A percentile compares a stretch with the other conserved stretches of the same genome.
These are phyloP conservation scores for Siniperca scherzeri DNA, from an alignment of 2,797 vertebrate genomes.

Conservation along the genomic window DNA sequence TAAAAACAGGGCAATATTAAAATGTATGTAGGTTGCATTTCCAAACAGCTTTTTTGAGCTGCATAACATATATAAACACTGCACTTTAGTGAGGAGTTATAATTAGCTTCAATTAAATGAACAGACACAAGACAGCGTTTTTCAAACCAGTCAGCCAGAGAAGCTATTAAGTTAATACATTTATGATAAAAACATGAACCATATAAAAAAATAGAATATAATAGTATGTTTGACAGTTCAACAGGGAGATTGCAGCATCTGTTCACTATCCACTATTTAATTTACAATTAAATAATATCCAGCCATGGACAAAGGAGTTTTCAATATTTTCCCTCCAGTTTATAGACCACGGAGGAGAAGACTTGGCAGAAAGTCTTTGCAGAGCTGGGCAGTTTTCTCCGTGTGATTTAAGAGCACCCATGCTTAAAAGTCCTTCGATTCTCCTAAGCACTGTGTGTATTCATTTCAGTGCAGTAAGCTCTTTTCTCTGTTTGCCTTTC, in stretches of 20 bases:
- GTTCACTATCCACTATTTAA: conserved; percentile 14
- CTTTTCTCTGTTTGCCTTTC: conserved; percentile 13
- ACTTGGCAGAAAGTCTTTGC: conserved; percentile 56
- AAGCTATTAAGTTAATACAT: conserved; percentile 31
- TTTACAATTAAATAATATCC: conserved; percentile 27
- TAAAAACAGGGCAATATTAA: conserved; percentile 51
- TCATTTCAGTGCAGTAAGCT: conserved; percentile 19
- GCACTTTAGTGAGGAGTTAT: conserved; percentile 35
- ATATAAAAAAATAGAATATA: background rate
- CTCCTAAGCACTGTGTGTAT: conserved; percentile 31
- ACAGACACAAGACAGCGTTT: conserved; percentile 35
- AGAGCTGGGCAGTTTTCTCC: conserved; percentile 52
- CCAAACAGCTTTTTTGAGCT: conserved; percentile 25
- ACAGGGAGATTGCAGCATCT: conserved; percentile 29
- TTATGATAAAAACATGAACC: conserved; percentile 6
- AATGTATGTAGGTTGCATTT: conserved; percentile 29
- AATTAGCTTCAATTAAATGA: conserved; percentile 53
- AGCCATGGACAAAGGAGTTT: conserved; percentile 49
- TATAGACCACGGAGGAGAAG: conserved; percentile 60
- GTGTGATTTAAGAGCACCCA: conserved; percentile 49
- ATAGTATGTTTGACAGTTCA: conserved; percentile 9
- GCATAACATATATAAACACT: conserved; percentile 13
- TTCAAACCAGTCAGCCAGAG: conserved; percentile 26
- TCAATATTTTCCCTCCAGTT: conserved; percentile 50
- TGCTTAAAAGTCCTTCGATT: conserved; percentile 60